Percentiles rank a stretch among this genome's conserved stretches.
Conservation (phyloP, 1,140 invertebrate species). For the Neelides sp. region DNA sequence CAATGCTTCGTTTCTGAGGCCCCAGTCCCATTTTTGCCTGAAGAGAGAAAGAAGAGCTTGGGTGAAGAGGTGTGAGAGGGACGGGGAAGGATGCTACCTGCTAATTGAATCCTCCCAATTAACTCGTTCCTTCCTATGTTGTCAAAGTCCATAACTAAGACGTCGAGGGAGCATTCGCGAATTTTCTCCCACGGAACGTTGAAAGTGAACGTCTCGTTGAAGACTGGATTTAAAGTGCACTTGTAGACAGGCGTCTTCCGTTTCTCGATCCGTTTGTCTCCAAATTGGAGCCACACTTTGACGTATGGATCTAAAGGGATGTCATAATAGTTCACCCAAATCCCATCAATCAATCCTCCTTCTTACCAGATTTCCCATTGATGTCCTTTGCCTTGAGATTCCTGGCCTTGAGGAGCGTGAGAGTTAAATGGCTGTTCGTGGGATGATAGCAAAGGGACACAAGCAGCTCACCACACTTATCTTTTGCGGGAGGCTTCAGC, state of each 20-base stretch:
- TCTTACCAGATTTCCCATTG: slow-evolving; percentile 81
- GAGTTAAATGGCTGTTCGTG: slow-evolving; percentile 72
- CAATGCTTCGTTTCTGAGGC: slow-evolving; percentile 85
- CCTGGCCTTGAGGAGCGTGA: slow-evolving; percentile 76
- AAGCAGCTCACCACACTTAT: slow-evolving; percentile 80
- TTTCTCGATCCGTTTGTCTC: slow-evolving; percentile 85
- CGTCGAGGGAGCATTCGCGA: slow-evolving; percentile 74
- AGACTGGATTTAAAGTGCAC: slow-evolving; percentile 56
- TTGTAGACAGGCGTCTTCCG: slow-evolving; percentile 92
- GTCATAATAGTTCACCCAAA: background rate
- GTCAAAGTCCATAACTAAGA: slow-evolving; percentile 90
- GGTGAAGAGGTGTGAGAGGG: background rate
- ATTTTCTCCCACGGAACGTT: slow-evolving; percentile 91
- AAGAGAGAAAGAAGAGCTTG: slow-evolving; percentile 33
- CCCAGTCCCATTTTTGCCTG: slow-evolving; percentile 80
- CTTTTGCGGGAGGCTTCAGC: slow-evolving; percentile 78
- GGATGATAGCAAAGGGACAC: slow-evolving; percentile 84
- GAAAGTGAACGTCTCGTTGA: slow-evolving; percentile 86
- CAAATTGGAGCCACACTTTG: slow-evolving; percentile 90
- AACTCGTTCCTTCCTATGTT: slow-evolving; percentile 86
- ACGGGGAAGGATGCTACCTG: slow-evolving; percentile 43
- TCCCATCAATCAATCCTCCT: background rate
- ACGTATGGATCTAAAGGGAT: slow-evolving; percentile 74
- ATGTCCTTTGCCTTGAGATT: slow-evolving; percentile 89
- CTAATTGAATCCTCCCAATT: slow-evolving; percentile 74